Conservation (phyloP, 2,113 vertebrate species). For the Rafetus swinhoei region DNA sequence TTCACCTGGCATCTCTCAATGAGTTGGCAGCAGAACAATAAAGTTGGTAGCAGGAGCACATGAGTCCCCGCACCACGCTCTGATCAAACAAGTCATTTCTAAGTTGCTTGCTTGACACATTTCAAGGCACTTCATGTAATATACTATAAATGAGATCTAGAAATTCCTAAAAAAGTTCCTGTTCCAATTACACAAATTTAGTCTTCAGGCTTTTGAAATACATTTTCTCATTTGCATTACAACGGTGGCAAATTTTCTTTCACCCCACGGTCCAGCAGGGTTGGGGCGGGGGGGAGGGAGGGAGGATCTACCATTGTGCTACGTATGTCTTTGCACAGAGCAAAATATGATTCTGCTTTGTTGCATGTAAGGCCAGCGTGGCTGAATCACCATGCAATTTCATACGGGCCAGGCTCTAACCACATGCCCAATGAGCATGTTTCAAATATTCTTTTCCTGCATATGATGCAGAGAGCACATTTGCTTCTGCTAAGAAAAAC, state of each 20-base stretch:
- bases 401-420: neutral
- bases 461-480: neutral
- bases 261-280: neutral
- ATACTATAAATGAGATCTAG: neutral
- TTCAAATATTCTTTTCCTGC: neutral
- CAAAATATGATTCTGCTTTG: neutral
- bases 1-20: neutral
- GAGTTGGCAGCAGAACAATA: neutral
- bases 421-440: neutral
- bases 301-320: rapidly evolving
- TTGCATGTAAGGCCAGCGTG: neutral
- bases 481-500: neutral
- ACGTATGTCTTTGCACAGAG: neutral
- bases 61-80: neutral
- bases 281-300: no score
- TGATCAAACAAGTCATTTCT: neutral
- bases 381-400: neutral
- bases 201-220: neutral
- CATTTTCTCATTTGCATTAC: neutral
- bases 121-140: neutral
- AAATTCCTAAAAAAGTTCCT: neutral
- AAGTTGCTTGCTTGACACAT: neutral
- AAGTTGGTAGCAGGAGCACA: neutral
- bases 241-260: neutral
- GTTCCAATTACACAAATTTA: neutral